A percentile compares a stretch with the other conserved stretches of the same genome.
Evolutionary conservation across 2,888 invertebrate genomes (phyloP).

Genomic region (Nysson spinosus): DNA sequence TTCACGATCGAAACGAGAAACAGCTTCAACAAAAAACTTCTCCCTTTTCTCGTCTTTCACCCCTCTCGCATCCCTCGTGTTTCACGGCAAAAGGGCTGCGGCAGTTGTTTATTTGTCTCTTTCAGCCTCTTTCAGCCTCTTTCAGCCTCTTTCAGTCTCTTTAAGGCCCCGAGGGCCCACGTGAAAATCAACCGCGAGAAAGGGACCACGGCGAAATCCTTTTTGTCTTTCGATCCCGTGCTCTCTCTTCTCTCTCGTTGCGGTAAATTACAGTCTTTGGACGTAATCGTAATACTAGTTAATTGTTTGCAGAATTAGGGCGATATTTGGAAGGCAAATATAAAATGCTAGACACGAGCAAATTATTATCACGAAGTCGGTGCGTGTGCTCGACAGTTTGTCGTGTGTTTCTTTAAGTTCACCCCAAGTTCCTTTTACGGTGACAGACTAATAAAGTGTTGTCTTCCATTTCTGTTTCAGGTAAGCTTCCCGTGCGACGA

Average conservation of each 20-base stretch:
- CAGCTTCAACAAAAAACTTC: conserved; percentile 44
- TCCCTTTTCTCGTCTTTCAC: neutral
- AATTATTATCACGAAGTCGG: too few relatives aligned
- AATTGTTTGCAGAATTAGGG: too few relatives aligned
- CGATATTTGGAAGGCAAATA: too few relatives aligned
- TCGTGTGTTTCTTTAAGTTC: neutral
- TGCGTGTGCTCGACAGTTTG: neutral
- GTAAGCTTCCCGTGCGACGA: conserved; percentile 26
- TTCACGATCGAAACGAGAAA: conserved; percentile 41
- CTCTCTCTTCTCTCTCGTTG: neutral
- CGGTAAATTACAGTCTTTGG: too few relatives aligned
- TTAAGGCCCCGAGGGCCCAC: conserved; percentile 17
- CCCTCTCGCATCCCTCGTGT: neutral
- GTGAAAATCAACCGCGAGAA: conserved; percentile 35
- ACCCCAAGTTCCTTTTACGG: neutral
- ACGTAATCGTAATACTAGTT: too few relatives aligned
- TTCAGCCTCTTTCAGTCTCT: too few relatives aligned
- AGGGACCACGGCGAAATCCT: conserved; percentile 5
- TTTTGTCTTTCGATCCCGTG: neutral
- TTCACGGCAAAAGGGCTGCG: conserved; percentile 34
- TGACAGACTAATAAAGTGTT: conserved; percentile 15
- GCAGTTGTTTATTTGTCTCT: conserved; percentile 47
- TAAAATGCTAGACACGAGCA: too few relatives aligned
- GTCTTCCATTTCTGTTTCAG: conserved; percentile 30
- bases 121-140: too few relatives aligned